Evolutionary conservation across 2,888 invertebrate genomes (phyloP), one percentile per base, ranked within the genome.

Genomic region (Agrochola lota): DNA sequence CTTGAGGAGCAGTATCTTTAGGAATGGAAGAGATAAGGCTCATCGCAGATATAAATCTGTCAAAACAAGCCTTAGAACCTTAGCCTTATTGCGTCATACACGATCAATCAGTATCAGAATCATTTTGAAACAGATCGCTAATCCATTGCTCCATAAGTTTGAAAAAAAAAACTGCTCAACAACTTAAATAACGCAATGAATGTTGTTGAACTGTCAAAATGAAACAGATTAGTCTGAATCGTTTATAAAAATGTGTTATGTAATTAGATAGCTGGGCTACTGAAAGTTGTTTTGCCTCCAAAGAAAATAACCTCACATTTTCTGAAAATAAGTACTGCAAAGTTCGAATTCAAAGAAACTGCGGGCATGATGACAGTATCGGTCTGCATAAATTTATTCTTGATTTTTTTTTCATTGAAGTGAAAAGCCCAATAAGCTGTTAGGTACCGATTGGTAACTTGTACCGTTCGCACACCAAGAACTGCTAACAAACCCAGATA

Each of bases 401-500:
- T 40, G 0, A 0, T 1, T 9, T 9, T 55, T 23, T 0, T 57
- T n/a, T 57, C 12, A 12, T 57, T 57, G n/a, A 57, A 26, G n/a
- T 57, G 12, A 57, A 0, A 0, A 57, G 57, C n/a, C 12, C n/a
- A 11, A 57, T 57, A 1, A 12, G 12, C 57, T n/a, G 12, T n/a
- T 57, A n/a, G n/a, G n/a, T n/a, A 12, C 55, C n/a, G 11, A 57
- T n/a, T 57, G n/a, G n/a, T 12, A 69, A 35, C 35, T n/a, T 0
- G 12, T 59, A n/a, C 30, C 23, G 57, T n/a, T 57, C 11, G 11
- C 15, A 11, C 20, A n/a, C 35, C 23, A 11, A 68, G 20, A 55
- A 23, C 12, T 26, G 71, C 49, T 83, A 80, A 77, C 15, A 73
- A 57, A 71, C 64, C 64, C 64, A 52, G 30, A 12, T 71, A 69